Evolutionary conservation across 2,888 invertebrate genomes (phyloP).

Genomic region (Hartigia nigra): DNA sequence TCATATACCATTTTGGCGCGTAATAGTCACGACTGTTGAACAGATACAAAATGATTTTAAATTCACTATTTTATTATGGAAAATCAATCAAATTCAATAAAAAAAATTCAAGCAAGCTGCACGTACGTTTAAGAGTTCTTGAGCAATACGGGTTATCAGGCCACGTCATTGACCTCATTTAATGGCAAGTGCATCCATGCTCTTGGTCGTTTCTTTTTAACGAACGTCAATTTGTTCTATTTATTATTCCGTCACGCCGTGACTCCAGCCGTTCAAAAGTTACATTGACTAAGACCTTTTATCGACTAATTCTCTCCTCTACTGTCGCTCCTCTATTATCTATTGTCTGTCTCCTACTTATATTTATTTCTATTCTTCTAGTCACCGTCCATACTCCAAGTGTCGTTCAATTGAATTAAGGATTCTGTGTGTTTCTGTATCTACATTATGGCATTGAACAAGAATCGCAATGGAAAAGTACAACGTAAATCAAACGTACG

Average conservation of each 20-base stretch:
- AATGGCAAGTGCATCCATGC: conserved; percentile 1
- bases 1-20: no score
- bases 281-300: not conserved
- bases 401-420: not conserved
- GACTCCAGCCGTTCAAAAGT: not conserved
- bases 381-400: not conserved
- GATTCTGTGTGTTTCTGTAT: not conserved
- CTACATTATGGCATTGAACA: not conserved
- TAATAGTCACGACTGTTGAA: no score
- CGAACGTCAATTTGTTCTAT: not conserved
- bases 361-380: not conserved
- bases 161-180: conserved; percentile 2
- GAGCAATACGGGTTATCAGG: not conserved
- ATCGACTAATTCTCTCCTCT: not conserved
- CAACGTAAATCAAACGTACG: not conserved
- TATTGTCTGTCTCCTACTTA: not conserved
- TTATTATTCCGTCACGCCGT: not conserved
- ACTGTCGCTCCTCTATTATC: not conserved
- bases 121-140: not conserved
- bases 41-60: no score
- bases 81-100: not conserved
- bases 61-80: no score
- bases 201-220: not conserved
- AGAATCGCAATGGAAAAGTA: not conserved
- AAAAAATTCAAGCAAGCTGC: not conserved